phyloP scores from a whole-genome alignment of 2,888 invertebrate genomes.

The Drosophila multiciliata region DNA sequence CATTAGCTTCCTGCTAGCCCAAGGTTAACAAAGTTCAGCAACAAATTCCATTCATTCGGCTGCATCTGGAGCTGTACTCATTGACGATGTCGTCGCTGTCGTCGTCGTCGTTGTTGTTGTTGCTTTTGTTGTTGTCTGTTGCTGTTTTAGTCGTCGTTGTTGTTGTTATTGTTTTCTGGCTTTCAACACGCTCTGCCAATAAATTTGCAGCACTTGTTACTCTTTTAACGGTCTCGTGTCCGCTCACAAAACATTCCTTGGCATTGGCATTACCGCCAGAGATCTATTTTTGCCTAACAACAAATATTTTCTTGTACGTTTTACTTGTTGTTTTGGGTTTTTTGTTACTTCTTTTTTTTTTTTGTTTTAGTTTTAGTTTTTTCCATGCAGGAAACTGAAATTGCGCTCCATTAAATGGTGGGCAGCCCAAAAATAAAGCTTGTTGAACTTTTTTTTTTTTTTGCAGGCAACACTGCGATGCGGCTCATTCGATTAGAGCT shows the following conservation, averaged over 20 bases:
- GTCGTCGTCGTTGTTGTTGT: slow-evolving; percentile 17
- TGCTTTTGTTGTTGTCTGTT: slow-evolving; percentile 39
- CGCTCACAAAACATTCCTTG: slow-evolving; percentile 61
- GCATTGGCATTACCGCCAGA: slow-evolving; percentile 65
- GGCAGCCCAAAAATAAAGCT: slow-evolving; percentile 50
- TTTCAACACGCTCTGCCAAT: slow-evolving; percentile 79
- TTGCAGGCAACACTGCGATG: slow-evolving; percentile 59
- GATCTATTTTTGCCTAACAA: slow-evolving; percentile 73
- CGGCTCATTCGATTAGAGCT: slow-evolving; percentile 73
- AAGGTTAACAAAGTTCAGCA: slow-evolving; percentile 77
- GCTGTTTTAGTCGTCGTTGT: slow-evolving; percentile 26
- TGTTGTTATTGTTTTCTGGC: slow-evolving; percentile 50
- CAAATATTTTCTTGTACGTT: slow-evolving; percentile 77
- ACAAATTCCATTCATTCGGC: slow-evolving; percentile 75
- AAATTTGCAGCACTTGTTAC: slow-evolving; percentile 79
- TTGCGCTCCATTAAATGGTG: slow-evolving; percentile 71
- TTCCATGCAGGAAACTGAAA: slow-evolving; percentile 73
- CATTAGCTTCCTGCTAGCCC: slow-evolving; percentile 69
- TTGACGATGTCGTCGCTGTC: slow-evolving; percentile 67
- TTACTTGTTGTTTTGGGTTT: slow-evolving; percentile 37
- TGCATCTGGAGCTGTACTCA: slow-evolving; percentile 61
- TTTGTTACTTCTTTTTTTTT: slow-evolving; percentile 24
- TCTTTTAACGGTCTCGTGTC: slow-evolving; percentile 70
- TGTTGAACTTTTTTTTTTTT: slow-evolving; percentile 56
- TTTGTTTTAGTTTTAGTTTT: slow-evolving; percentile 23